phyloP scores from a whole-genome alignment of 2,888 invertebrate species.

The Dusona sp. region DNA sequence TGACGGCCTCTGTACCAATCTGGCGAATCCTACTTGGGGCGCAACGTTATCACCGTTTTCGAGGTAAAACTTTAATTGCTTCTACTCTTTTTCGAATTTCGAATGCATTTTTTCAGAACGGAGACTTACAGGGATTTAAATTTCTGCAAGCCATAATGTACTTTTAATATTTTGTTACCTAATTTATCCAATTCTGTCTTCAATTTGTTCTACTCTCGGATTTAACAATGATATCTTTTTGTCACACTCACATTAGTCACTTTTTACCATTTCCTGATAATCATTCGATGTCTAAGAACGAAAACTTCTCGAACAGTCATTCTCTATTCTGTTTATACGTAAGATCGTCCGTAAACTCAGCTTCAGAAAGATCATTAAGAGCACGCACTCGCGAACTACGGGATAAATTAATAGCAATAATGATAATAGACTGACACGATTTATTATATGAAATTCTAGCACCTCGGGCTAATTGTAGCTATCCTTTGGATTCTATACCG shows the following conservation, averaged over 20 bases:
- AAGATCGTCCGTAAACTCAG: neutral
- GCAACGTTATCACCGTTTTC: slow-evolving; percentile 94
- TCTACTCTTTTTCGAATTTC: neutral
- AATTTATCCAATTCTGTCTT: neutral
- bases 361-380: neutral
- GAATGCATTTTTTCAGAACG: no score
- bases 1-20: slow-evolving; percentile 95
- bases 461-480: slow-evolving; percentile 19
- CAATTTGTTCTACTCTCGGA: neutral
- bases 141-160: neutral
- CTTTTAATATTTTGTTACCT: neutral
- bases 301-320: neutral
- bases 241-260: neutral
- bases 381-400: neutral
- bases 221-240: neutral
- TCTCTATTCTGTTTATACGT: neutral
- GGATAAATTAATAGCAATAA: neutral
- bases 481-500: slow-evolving; percentile 16
- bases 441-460: slow-evolving; percentile 15
- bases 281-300: slow-evolving; percentile 32
- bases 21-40: slow-evolving; percentile 96
- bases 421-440: neutral
- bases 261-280: slow-evolving; percentile 37
- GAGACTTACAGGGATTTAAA: neutral
- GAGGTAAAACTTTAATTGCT: slow-evolving; percentile 85